Evolutionary conservation across 1,140 invertebrate genomes (phyloP), one percentile per base, ranked within the genome.

Genomic region (Holotrichia oblita): DNA sequence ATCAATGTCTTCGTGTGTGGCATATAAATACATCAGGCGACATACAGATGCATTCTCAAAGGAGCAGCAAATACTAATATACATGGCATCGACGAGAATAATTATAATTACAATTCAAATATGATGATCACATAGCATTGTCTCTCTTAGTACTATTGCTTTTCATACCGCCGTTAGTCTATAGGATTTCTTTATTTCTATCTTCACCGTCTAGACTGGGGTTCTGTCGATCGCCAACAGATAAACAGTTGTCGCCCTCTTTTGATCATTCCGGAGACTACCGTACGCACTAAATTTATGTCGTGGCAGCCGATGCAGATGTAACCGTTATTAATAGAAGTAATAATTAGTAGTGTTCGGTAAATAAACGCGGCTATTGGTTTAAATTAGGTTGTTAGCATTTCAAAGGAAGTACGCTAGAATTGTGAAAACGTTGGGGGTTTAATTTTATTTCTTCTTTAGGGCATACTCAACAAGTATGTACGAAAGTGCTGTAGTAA

Each of bases 171-270:
- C 20, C 59, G n/a, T 6, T 55, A 55, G 48, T 17, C 12, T 17
- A 55, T 55, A 14, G 14, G 9, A 14, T 17, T 55, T 55, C 14
- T 6, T n/a, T 55, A 6, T 17, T 55, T 14, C 12, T 55, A 55
- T n/a, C 6, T 17, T 7, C 6, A 55, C 48, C 48, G 48, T 55
- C 61, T 34, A 74, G 40, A 44, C 64, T 40, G 12, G 44, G 41
- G 73, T 69, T 27, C 75, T 22, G 75, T 48, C 42, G 73, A 74
- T 40, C 75, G 78, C 73, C 27, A 64, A 73, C 48, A 55, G 48
- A 55, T 55, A 55, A 55, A 55, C 48, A 55, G 12, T 55, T 55
- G 48, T 55, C 48, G 48, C 48, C 48, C 48, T 55, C 48, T 55
- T 55, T 55, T 55, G 48, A 55, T 55, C 48, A 55, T 55, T 17